Percentiles rank a stretch among this genome's conserved stretches.
Conservation (phyloP, 2,797 vertebrate genomes). For the Brachyalestes nurse region DNA sequence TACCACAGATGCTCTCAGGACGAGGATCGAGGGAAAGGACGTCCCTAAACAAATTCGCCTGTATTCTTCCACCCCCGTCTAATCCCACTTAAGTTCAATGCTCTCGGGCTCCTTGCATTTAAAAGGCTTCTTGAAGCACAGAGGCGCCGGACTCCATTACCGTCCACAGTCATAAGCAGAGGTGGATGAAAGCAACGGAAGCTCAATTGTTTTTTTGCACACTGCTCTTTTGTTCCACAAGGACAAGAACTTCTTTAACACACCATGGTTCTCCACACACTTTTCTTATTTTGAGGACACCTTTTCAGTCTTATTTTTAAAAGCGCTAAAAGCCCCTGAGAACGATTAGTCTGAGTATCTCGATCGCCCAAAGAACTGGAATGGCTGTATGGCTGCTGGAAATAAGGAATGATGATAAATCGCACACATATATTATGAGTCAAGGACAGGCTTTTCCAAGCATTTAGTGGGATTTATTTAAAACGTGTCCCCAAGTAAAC, state of each 20-base stretch:
- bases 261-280: conserved; percentile 18
- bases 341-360: conserved; percentile 39
- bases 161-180: conserved; percentile 42
- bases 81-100: conserved; percentile 70
- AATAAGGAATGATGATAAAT: conserved; percentile 18
- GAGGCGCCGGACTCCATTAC: conserved; percentile 57
- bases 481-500: conserved; percentile 25
- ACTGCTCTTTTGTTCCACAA: conserved; percentile 56
- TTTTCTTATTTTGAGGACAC: conserved; percentile 8
- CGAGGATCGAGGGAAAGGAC: conserved; percentile 48
- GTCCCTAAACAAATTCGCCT: conserved; percentile 36
- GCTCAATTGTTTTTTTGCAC: conserved; percentile 46
- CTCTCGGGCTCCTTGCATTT: conserved; percentile 62
- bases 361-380: conserved; percentile 9
- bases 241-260: conserved; percentile 46
- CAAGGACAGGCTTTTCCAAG: conserved; percentile 26
- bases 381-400: neutral
- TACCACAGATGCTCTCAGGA: conserved; percentile 46
- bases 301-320: conserved; percentile 4
- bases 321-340: conserved; percentile 21
- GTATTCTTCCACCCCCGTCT: conserved; percentile 52
- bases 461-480: conserved; percentile 14
- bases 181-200: conserved; percentile 56
- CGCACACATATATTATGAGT: conserved; percentile 24
- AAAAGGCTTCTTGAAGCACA: conserved; percentile 56